Evolutionary conservation across 2,888 invertebrate species (phyloP), one percentile per base, ranked within the genome.

Genomic region (Notodonta dromedarius): DNA sequence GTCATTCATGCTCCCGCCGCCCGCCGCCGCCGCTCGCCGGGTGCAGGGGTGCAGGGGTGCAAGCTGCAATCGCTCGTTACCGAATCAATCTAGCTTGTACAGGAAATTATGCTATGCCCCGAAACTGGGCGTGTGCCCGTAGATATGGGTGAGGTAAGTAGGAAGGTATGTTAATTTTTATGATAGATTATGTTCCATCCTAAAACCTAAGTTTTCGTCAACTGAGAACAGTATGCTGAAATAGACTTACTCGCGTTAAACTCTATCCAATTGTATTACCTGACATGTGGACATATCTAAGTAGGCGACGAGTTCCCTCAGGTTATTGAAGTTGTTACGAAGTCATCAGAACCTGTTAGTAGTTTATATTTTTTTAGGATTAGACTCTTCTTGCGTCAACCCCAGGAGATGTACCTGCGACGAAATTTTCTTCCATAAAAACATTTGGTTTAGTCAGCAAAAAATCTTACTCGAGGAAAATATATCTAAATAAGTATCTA

Each of bases 1-100:
- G 86, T 87, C 88, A 87, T 87, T 85, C 86, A 85, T 81, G 74
- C 75, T n/a, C 76, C 65, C 65, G 58, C 65, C 67, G 61, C 68
- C 61, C 66, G 13, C 67, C 67, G 55, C 60, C 57, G n/a, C n/a
- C 57, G 76, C 75, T 65, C 65, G 58, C 61, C 58, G 7, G 54
- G 50, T 59, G 59, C 40, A 61, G 42, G 52, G 35, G 55, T 51
- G 46, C 11, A 53, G 16, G 56, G 57, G 58, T 66, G 70, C 67
- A 70, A 65, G 62, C 62, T 73, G 72, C 73, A 76, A 74, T 70
- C 61, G 62, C 66, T 67, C 60, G 66, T 68, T 69, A 67, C 74
- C 74, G 73, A 74, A 76, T 77, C 72, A 70, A 67, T 69, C 67
- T 68, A 67, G 70, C 70, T 70, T 65, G 66, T 61, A 58, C 62